phyloP scores from a whole-genome alignment of 2,888 invertebrate species.

The Helleia helle region DNA sequence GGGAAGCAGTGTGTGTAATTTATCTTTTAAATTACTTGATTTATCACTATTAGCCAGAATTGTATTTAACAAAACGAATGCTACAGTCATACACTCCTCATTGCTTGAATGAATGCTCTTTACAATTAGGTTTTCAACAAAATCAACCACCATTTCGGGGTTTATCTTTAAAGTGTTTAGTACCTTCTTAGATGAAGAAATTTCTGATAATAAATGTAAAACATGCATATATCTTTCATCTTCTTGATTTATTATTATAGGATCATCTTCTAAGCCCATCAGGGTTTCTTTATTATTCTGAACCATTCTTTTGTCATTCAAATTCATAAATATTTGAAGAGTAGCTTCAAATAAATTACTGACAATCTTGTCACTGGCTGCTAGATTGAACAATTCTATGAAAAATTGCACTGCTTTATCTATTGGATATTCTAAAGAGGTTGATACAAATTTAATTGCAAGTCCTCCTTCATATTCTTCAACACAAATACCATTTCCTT shows the following conservation, averaged over 20 bases:
- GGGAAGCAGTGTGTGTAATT: slow-evolving; percentile 40
- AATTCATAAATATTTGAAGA: slow-evolving; percentile 38
- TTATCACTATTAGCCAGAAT: slow-evolving; percentile 42
- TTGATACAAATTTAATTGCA: slow-evolving; percentile 36
- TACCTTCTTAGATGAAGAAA: slow-evolving; percentile 58
- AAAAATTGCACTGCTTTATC: slow-evolving; percentile 41
- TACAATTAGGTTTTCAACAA: slow-evolving; percentile 47
- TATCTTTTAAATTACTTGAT: slow-evolving; percentile 25
- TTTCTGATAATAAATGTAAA: slow-evolving; percentile 64
- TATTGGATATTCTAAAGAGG: slow-evolving; percentile 24
- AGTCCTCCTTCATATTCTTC: slow-evolving; percentile 56
- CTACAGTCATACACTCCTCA: slow-evolving; percentile 56
- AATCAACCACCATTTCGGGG: slow-evolving; percentile 56
- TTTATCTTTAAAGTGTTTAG: slow-evolving; percentile 51
- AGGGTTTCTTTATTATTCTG: slow-evolving; percentile 37
- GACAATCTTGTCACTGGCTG: slow-evolving; percentile 30
- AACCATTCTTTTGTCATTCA: slow-evolving; percentile 32
- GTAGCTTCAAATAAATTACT: slow-evolving; percentile 40
- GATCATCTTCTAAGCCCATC: slow-evolving; percentile 46
- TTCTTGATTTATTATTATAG: slow-evolving; percentile 33
- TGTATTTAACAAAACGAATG: slow-evolving; percentile 53
- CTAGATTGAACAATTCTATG: slow-evolving; percentile 37
- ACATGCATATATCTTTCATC: slow-evolving; percentile 56
- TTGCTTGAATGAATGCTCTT: slow-evolving; percentile 28
- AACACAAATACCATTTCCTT: slow-evolving; percentile 25